Percentiles rank a stretch among this genome's conserved stretches.
Conservation (phyloP, 1,140 invertebrate genomes). For the Heterodera schachtii region DNA sequence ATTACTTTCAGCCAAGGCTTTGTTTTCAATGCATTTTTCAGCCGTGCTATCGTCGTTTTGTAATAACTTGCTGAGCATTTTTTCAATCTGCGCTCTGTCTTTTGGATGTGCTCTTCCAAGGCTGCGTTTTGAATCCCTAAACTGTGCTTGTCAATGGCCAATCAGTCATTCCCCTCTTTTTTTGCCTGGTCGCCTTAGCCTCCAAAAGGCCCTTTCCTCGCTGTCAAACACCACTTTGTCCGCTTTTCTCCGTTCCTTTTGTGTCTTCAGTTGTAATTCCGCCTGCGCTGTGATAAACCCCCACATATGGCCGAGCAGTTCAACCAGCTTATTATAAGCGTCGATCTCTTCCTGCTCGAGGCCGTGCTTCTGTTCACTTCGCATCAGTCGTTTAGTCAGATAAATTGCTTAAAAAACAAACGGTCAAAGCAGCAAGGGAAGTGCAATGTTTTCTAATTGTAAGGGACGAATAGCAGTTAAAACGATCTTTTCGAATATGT, state of each 20-base stretch:
- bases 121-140: constrained; percentile 69
- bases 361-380: constrained; percentile 64
- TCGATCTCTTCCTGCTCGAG: constrained; percentile 63
- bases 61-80: constrained; percentile 51
- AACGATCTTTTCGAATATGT: no score
- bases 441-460: no score
- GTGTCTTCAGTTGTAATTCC: constrained; percentile 69
- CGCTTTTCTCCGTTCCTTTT: constrained; percentile 88
- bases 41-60: constrained; percentile 72
- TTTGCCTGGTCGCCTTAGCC: constrained; percentile 73
- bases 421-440: no score
- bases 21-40: constrained; percentile 77
- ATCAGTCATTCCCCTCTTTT: background rate
- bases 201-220: constrained; percentile 94
- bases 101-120: constrained; percentile 57
- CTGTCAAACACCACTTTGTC: constrained; percentile 93
- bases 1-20: constrained; percentile 78
- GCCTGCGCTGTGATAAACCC: constrained; percentile 64
- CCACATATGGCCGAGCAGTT: constrained; percentile 65
- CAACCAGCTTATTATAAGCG: constrained; percentile 61
- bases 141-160: constrained; percentile 60
- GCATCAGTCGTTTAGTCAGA: constrained; percentile 61
- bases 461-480: no score
- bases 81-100: constrained; percentile 52
- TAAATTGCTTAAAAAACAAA: constrained; percentile 55